Percentiles rank a stretch among this genome's conserved stretches.
Evolutionary conservation across 2,888 invertebrate species (phyloP).

Genomic region (Oligia latruncula): DNA sequence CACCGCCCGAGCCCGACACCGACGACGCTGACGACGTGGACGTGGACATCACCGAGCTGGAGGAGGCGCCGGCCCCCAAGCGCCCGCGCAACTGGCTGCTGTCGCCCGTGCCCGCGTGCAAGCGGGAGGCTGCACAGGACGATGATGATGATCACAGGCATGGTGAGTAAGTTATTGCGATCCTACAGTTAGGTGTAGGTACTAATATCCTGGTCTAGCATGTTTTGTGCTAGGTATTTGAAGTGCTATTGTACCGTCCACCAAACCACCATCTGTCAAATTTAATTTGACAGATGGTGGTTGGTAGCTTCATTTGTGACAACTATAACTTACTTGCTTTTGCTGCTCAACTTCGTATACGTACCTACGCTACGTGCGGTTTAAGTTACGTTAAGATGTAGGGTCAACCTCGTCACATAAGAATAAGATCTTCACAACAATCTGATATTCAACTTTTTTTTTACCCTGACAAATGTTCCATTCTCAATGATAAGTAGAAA

Average conservation of each 20-base stretch:
- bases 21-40: slow-evolving; percentile 85
- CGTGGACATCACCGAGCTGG: slow-evolving; percentile 87
- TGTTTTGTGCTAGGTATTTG: background rate
- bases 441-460: background rate
- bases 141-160: slow-evolving; percentile 86
- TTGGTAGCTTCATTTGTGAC: background rate
- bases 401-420: background rate
- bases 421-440: background rate
- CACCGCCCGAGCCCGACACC: slow-evolving; percentile 86
- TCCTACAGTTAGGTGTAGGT: background rate
- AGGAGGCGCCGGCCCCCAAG: slow-evolving; percentile 83
- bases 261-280: background rate
- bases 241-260: background rate
- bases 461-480: background rate
- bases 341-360: background rate
- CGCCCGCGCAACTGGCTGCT: slow-evolving; percentile 87
- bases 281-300: background rate
- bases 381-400: too few species aligned
- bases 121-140: slow-evolving; percentile 78
- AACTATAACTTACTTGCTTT: background rate
- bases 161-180: slow-evolving; percentile 73
- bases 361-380: background rate
- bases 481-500: background rate
- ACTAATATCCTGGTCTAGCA: background rate
- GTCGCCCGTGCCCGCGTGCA: slow-evolving; percentile 84